Evolutionary conservation across 1,140 invertebrate genomes (phyloP).

Genomic region (Hetaerina americana): DNA sequence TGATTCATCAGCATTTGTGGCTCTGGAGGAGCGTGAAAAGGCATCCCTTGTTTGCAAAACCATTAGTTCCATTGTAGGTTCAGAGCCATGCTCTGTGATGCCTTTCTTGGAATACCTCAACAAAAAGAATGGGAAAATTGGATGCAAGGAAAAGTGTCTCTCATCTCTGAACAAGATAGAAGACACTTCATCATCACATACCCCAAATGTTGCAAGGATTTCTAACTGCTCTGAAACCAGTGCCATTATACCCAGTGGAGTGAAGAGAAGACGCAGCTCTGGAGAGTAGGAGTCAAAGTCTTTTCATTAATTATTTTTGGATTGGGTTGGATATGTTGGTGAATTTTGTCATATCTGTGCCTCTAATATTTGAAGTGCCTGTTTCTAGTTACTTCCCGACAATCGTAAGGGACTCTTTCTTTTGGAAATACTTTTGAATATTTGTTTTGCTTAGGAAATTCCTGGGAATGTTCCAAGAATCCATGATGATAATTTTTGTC

Average conservation of each 20-base stretch:
- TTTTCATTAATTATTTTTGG: no score
- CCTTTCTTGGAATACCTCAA: neutral
- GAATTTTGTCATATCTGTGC: no score
- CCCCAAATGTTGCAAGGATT: neutral
- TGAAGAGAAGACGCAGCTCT: neutral
- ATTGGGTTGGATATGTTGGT: no score
- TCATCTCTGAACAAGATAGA: neutral
- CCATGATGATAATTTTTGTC: no score
- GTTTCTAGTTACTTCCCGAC: no score
- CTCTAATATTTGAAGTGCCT: no score
- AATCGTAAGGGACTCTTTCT: no score
- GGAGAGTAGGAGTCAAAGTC: neutral
- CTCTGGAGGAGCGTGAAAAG: neutral
- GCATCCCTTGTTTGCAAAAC: neutral
- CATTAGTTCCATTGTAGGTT: neutral
- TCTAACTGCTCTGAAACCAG: neutral
- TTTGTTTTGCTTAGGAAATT: no score
- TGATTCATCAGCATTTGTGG: neutral
- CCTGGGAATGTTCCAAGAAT: no score
- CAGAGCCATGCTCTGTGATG: neutral
- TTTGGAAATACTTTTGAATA: no score
- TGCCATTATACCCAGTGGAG: neutral
- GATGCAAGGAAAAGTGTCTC: no score
- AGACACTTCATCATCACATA: neutral
- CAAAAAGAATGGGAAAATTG: neutral